Percentiles rank a stretch among this genome's conserved stretches.
These are phyloP conservation scores for Deilephila elpenor DNA, from an alignment of 2,888 invertebrate species.

Conservation along the genomic window DNA sequence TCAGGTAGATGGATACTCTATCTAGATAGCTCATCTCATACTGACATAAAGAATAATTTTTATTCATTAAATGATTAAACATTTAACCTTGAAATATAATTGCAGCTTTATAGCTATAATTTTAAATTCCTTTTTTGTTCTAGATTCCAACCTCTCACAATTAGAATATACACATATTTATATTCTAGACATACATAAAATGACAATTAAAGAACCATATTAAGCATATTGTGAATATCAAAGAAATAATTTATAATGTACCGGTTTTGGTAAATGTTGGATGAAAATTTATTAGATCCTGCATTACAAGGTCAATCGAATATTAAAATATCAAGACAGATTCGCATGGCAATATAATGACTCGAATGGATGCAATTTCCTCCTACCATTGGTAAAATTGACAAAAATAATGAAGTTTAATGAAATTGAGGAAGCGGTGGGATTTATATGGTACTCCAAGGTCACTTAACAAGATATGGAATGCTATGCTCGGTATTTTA, in stretches of 20 bases:
- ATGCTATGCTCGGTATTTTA: no score
- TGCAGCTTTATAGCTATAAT: not conserved
- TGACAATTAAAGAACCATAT: not conserved
- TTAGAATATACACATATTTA: not conserved
- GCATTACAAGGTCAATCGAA: slow-evolving; percentile 2
- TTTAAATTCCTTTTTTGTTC: not conserved
- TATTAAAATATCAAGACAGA: not conserved
- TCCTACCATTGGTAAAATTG: no score
- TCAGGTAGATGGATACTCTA: no score
- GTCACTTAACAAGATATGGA: no score
- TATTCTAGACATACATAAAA: not conserved
- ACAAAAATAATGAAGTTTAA: no score
- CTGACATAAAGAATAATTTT: no score
- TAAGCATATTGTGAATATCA: not conserved
- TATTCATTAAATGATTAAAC: no score
- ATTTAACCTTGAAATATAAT: no score
- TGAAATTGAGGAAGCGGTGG: no score
- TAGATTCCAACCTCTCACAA: not conserved
- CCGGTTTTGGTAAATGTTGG: not conserved
- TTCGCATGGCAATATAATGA: not conserved
- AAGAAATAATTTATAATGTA: not conserved
- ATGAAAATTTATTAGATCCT: slow-evolving; percentile 6
- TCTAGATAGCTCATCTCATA: no score
- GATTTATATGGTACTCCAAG: no score
- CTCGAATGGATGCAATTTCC: no score